Evolutionary conservation across 1,140 invertebrate genomes (phyloP), one percentile per base, ranked within the genome.

Genomic region (Zaprionus vittiger): DNA sequence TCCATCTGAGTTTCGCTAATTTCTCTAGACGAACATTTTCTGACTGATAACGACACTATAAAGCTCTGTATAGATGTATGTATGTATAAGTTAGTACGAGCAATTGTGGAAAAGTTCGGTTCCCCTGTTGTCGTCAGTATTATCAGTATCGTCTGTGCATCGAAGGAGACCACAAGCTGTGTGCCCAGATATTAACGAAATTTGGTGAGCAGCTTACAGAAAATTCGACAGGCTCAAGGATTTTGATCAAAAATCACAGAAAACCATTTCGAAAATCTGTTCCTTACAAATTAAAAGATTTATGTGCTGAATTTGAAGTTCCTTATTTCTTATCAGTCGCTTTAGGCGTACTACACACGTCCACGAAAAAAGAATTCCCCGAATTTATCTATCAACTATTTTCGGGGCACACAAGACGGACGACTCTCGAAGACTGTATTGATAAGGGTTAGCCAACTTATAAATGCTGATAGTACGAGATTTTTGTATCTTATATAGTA

Each of bases 71-170:
- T 56, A 56, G 49, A 54, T 22, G 17, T 28, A 55, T 28, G 5
- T 55, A 0, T 26, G 24, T 26, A 44, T 44, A 44, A 47, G 41
- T 47, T 9, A 9, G 41, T 31, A 56, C 54, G 28, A 26, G 14
- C 26, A 52, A 56, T 67, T 57, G 54, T 47, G 37, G 37, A 57
- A 57, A 56, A 66, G n/a, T 49, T 55, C 20, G 47, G 20, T 52
- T 24, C 47, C 47, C 11, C 20, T 14, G 47, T 20, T 44, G 34
- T n/a, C 14, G 55, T 47, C n/a, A 11, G n/a, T 47, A 17, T 47
- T 62, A 70, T 70, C 67, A 70, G 67, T 70, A 38, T 17, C 2
- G 34, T 31, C n/a, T 38, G n/a, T 14, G 44, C 38, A 41, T 5
- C 55, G 12, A 15, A 15, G 11, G 31, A 57, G 34, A 37, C 41